A percentile compares a stretch with the other conserved stretches of the same genome.
Conservation (phyloP, 2,113 vertebrate genomes). For the Notiomystis cincta region DNA sequence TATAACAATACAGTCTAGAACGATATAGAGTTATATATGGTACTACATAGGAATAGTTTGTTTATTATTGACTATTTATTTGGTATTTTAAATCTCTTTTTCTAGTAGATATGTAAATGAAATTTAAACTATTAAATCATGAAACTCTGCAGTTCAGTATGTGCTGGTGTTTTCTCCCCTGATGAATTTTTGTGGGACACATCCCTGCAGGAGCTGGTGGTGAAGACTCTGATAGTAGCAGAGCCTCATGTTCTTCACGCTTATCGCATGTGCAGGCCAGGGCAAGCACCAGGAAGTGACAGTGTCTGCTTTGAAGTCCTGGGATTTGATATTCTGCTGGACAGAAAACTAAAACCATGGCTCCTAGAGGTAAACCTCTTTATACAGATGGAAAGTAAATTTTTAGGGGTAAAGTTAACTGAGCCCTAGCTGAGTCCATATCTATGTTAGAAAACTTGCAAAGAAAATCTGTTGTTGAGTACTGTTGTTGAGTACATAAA, state of each 20-base stretch:
- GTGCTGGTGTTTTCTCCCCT: background rate
- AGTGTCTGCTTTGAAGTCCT: conserved; percentile 97
- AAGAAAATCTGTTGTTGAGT: background rate
- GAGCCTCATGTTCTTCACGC: conserved; percentile 95
- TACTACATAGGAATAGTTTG: background rate
- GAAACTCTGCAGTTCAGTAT: background rate
- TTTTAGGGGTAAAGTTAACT: background rate
- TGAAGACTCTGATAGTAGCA: conserved; percentile 95
- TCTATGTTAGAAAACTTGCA: background rate
- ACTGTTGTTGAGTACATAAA: background rate
- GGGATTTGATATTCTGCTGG: conserved; percentile 96
- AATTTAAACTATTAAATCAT: background rate
- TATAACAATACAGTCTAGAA: background rate
- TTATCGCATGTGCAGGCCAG: conserved; percentile 96
- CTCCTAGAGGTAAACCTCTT: conserved; percentile 87
- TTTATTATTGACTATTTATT: background rate
- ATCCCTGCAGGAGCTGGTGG: conserved; percentile 86
- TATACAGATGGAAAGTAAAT: background rate
- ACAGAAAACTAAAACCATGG: conserved; percentile 98
- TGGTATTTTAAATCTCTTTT: background rate
- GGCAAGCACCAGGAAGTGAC: conserved; percentile 93
- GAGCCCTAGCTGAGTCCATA: background rate
- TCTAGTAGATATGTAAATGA: background rate
- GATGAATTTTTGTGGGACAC: background rate
- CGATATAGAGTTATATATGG: background rate